Base-by-base conservation (phyloP, 2,113 vertebrate species). In the Mungos mungo region DNA sequence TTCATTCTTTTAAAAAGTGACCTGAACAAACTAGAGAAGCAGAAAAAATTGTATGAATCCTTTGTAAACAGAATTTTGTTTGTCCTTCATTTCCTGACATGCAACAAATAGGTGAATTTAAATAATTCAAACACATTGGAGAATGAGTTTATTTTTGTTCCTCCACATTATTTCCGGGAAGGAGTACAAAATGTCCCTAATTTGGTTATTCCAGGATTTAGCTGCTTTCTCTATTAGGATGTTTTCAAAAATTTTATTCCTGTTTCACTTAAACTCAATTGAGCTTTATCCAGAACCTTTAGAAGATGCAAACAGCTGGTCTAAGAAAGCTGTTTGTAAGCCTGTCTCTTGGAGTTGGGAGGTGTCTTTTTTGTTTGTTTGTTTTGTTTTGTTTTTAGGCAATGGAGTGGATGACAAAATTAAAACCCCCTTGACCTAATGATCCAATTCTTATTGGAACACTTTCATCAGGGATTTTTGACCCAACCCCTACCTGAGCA, bases 371-470 rank as follows among this genome's bases (percentile, higher is more conserved):
- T 57, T 57, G 52, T 54, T 54, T 54, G 52, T 54, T 54, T 54
- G 1, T 54, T 54, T 14, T 50, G 9, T 50, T 50, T 79, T 92
- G 77, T 69, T 91, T 92, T 54, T n/a, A n/a, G 94, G 18, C 45
- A 76, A 23, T 38, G 31, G 50, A 79, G 13, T 66, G 21, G 68
- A 84, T 92, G 57, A 29, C 38, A 95, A 84, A 95, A 81, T 98
- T 89, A 50, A 68, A 89, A 97, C 84, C 71, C 45, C 15, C 31
- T 95, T 94, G 65, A 93, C 84, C 93, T 88, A 88, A 95, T 95
- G 87, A 84, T 90, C 60, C 23, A 10, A 85, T 92, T 96, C 80
- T 95, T 74, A 77, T 27, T 81, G 25, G 52, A 91, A 41, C 15
- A n/a, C 27, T 96, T 96, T 95, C 52, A 81, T 96, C 83, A 60